Evolutionary conservation across 1,140 invertebrate species (phyloP).

Genomic region (Holcopasites calliopsidis): DNA sequence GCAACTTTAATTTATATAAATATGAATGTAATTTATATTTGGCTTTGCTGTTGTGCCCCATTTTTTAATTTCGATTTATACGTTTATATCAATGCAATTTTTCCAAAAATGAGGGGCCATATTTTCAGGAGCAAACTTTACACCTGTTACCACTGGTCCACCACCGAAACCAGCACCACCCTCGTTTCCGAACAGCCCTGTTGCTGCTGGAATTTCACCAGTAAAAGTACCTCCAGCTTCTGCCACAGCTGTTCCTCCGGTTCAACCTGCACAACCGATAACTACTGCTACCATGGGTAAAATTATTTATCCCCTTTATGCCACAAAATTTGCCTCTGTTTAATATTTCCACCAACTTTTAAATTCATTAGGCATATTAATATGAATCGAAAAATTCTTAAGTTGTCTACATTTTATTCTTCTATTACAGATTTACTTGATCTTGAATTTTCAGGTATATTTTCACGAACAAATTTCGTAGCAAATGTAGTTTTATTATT

Average conservation of each 20-base stretch:
- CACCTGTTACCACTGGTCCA: constrained; percentile 67
- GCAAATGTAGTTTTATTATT: constrained; percentile 5
- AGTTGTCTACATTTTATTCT: constrained; percentile 42
- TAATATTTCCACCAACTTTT: background rate
- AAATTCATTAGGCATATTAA: background rate
- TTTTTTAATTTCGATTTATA: background rate
- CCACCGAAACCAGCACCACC: constrained; percentile 77
- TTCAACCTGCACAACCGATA: constrained; percentile 64
- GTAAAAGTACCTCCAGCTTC: constrained; percentile 59
- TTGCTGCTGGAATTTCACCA: constrained; percentile 62
- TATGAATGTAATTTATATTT: background rate
- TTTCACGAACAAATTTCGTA: constrained; percentile 40
- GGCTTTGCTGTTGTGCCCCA: constrained; percentile 13
- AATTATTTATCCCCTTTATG: background rate
- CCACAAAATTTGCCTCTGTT: background rate
- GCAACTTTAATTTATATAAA: constrained; percentile 5
- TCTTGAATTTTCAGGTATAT: constrained; percentile 71
- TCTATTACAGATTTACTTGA: constrained; percentile 74
- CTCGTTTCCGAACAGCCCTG: constrained; percentile 77
- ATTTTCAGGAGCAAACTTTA: constrained; percentile 71
- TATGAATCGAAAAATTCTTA: background rate
- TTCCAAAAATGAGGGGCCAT: background rate
- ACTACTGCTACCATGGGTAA: constrained; percentile 70
- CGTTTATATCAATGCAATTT: background rate
- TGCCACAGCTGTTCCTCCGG: constrained; percentile 56